These are phyloP conservation scores for Kryptolebias ocellatus DNA, from an alignment of 2,797 vertebrate species.

Conservation along the genomic window DNA sequence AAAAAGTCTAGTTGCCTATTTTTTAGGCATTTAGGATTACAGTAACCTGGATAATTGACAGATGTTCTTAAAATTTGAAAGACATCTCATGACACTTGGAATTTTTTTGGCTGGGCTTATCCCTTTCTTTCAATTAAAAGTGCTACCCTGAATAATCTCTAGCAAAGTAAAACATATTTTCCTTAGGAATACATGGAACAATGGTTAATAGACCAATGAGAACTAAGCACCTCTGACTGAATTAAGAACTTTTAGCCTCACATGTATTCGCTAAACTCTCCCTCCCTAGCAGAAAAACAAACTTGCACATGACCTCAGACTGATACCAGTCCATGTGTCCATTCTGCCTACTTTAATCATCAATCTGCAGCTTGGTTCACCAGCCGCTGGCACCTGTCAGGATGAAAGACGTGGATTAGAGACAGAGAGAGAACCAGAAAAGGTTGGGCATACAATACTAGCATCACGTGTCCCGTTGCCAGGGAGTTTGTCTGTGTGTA, in stretches of 20 bases:
- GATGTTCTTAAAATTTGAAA: not conserved
- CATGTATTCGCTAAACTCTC: slow-evolving; percentile 34
- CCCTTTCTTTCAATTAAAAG: not conserved
- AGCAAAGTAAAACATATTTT: not conserved
- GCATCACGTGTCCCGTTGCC: slow-evolving; percentile 71
- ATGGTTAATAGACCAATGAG: slow-evolving; percentile 15
- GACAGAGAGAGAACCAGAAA: slow-evolving; percentile 62
- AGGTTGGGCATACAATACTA: slow-evolving; percentile 72
- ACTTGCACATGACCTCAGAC: slow-evolving; percentile 59
- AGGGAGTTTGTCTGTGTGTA: slow-evolving; percentile 55
- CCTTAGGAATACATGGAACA: slow-evolving; percentile 18
- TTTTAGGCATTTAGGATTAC: not conserved
- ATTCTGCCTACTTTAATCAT: slow-evolving; percentile 72
- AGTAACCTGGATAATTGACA: not conserved
- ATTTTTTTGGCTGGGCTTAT: not conserved
- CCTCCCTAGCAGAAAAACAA: slow-evolving; percentile 28
- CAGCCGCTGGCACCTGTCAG: slow-evolving; percentile 77
- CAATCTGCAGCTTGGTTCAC: slow-evolving; percentile 70
- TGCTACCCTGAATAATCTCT: not conserved
- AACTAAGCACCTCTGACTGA: slow-evolving; percentile 11
- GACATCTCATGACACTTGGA: not conserved
- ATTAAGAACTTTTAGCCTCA: slow-evolving; percentile 43
- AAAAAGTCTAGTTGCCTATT: too few relatives aligned
- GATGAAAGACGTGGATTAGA: slow-evolving; percentile 78
- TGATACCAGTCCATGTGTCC: slow-evolving; percentile 71